These are phyloP conservation scores for Lutraria rhynchaena DNA, from an alignment of 1,140 invertebrate genomes.

Conservation along the genomic window DNA sequence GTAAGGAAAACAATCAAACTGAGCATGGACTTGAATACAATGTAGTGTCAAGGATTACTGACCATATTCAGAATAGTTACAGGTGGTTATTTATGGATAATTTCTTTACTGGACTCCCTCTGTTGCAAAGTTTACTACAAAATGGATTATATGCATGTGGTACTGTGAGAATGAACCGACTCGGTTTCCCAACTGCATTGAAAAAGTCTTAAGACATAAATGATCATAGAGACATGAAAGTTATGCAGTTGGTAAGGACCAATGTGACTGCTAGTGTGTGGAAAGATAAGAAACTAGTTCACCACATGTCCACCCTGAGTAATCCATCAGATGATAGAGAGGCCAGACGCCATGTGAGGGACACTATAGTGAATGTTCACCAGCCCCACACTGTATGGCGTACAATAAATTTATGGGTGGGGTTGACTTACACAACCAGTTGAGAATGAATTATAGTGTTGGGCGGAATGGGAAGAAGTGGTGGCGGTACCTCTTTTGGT, in stretches of 20 bases:
- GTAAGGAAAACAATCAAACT: neutral
- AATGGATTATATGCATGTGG: slow-evolving; percentile 35
- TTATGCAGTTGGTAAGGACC: slow-evolving; percentile 3
- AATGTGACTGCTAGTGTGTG: slow-evolving; percentile 45
- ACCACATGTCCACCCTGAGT: slow-evolving; percentile 23
- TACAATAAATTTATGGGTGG: slow-evolving; percentile 47
- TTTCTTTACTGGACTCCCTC: slow-evolving; percentile 45
- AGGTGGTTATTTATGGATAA: slow-evolving; percentile 29
- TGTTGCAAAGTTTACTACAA: slow-evolving; percentile 8
- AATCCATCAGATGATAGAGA: neutral
- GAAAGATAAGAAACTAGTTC: slow-evolving; percentile 52
- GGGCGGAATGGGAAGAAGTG: slow-evolving; percentile 35
- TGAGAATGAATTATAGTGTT: slow-evolving; percentile 19
- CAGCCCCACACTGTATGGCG: slow-evolving; percentile 2
- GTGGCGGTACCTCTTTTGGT: slow-evolving; percentile 52
- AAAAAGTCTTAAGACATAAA: neutral
- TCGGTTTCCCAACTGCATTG: slow-evolving; percentile 14
- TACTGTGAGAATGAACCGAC: slow-evolving; percentile 31
- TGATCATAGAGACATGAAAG: neutral
- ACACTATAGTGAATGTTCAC: neutral
- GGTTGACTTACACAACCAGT: slow-evolving; percentile 43
- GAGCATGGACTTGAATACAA: slow-evolving; percentile 41
- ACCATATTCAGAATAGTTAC: neutral
- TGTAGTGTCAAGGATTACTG: slow-evolving; percentile 26
- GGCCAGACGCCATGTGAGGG: neutral